phyloP scores from a whole-genome alignment of 2,797 vertebrate genomes.

The Erethizon dorsatum region DNA sequence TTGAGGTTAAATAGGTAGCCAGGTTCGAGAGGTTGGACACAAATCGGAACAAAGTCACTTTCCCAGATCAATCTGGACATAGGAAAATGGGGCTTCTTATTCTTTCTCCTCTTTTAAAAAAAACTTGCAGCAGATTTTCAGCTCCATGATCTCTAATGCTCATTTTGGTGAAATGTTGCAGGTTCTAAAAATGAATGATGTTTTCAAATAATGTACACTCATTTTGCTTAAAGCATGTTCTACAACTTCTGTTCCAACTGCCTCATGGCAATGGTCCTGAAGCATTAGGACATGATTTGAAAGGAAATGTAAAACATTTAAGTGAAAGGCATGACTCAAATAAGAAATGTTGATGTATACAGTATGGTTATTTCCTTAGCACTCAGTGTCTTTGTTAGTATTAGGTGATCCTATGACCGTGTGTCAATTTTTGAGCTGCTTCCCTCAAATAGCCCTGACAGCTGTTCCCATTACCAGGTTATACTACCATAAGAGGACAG shows the following conservation, averaged over 20 bases:
- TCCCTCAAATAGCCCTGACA: too few relatives aligned
- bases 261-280: background rate
- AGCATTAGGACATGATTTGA: background rate
- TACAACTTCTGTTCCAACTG: conserved; percentile 22
- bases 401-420: background rate
- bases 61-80: background rate
- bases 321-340: background rate
- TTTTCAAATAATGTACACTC: conserved; percentile 61
- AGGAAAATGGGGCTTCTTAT: background rate
- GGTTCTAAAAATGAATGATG: conserved; percentile 73
- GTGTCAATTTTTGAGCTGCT: background rate
- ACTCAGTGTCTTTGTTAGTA: background rate
- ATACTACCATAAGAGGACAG: background rate
- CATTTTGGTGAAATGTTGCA: conserved; percentile 46
- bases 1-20: conserved; percentile 80
- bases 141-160: conserved; percentile 50
- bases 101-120: background rate
- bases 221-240: conserved; percentile 47
- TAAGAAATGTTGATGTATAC: background rate
- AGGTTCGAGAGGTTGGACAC: conserved; percentile 56
- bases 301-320: background rate
- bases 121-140: conserved; percentile 22
- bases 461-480: background rate
- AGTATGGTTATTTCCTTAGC: background rate
- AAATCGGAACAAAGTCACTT: background rate